phyloP scores from a whole-genome alignment of 2,888 invertebrate genomes.

The Cosmia pyralina region DNA sequence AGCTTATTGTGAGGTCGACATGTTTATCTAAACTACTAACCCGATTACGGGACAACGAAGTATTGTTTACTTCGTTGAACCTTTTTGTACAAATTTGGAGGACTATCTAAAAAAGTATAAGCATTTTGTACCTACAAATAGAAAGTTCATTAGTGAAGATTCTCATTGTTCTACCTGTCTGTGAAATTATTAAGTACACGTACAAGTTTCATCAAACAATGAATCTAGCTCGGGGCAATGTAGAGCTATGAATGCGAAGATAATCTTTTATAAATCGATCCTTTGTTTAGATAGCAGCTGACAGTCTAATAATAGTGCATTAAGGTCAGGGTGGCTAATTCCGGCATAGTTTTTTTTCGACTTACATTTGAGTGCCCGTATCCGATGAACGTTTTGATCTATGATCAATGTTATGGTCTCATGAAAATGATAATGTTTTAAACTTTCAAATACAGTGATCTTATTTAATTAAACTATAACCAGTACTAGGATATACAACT shows the following conservation, averaged over 20 bases:
- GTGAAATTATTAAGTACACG: conserved; percentile 38
- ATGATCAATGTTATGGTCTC: too few relatives aligned
- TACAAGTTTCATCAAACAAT: conserved; percentile 50
- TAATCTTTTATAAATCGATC: conserved; percentile 59
- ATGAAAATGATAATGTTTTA: too few relatives aligned
- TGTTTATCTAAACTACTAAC: conserved; percentile 46
- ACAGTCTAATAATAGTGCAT: conserved; percentile 66
- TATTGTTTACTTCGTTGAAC: too few relatives aligned
- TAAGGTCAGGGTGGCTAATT: too few relatives aligned
- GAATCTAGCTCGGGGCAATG: conserved; percentile 46
- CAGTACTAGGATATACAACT: too few relatives aligned
- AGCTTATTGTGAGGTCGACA: conserved; percentile 28
- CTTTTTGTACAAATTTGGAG: conserved; percentile 16
- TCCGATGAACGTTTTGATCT: too few relatives aligned
- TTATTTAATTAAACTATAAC: too few relatives aligned
- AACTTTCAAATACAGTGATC: too few relatives aligned
- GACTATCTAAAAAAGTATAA: conserved; percentile 1
- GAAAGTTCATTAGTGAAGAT: conserved; percentile 48
- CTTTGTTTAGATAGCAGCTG: conserved; percentile 60
- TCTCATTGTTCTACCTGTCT: conserved; percentile 43
- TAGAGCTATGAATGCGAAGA: conserved; percentile 41
- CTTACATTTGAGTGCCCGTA: too few relatives aligned
- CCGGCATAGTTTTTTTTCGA: too few relatives aligned
- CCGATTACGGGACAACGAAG: conserved; percentile 18
- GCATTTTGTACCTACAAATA: conserved; percentile 16